Evolutionary conservation across 2,113 vertebrate species (phyloP).

Genomic region (Vulpes vulpes): DNA sequence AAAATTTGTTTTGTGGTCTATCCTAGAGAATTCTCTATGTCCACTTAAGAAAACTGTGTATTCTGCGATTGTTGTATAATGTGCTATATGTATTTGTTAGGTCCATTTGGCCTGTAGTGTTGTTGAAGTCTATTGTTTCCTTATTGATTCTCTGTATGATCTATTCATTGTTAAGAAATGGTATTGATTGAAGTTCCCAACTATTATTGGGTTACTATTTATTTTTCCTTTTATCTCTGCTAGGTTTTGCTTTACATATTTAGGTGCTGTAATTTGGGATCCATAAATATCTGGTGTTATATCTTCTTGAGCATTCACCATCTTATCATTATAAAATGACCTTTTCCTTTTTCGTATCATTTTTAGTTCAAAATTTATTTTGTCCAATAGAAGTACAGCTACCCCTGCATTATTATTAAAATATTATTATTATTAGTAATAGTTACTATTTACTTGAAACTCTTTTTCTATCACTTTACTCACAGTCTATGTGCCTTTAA

Average conservation of each 20-base stretch:
- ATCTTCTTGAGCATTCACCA: background rate
- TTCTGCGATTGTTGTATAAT: background rate
- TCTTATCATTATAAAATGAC: background rate
- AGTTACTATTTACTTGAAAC: background rate
- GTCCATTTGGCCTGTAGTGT: background rate
- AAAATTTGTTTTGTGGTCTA: background rate
- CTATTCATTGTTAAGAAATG: background rate
- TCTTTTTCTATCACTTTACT: background rate
- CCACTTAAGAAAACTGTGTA: background rate
- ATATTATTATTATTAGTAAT: background rate
- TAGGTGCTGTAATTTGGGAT: background rate
- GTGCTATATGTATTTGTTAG: background rate
- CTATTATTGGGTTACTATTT: background rate
- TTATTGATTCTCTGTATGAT: background rate
- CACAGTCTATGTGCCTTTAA: background rate
- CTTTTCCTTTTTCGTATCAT: background rate
- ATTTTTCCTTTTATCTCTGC: background rate
- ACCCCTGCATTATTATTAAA: background rate
- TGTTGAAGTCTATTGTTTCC: background rate
- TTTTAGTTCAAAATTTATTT: background rate
- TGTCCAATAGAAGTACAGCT: background rate
- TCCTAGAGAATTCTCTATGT: background rate
- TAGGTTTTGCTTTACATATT: background rate
- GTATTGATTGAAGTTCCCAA: background rate
- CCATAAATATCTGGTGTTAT: background rate